phyloP scores from a whole-genome alignment of 2,113 vertebrate species.

The Mionectes macconnelli region DNA sequence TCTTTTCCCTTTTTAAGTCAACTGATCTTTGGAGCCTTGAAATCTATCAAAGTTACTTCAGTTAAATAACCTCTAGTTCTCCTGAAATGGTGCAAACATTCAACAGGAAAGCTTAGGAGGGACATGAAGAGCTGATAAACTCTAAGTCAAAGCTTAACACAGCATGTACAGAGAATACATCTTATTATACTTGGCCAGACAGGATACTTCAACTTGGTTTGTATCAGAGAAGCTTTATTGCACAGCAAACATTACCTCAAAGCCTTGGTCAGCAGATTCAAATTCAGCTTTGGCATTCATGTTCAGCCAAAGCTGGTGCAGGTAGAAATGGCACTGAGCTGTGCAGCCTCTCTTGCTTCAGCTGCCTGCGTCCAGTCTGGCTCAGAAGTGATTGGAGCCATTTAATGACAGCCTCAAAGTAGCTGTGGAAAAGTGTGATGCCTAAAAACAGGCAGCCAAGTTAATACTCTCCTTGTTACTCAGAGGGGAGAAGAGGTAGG shows the following conservation, averaged over 20 bases:
- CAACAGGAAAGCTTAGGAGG: background rate
- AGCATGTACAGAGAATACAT: background rate
- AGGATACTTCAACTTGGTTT: background rate
- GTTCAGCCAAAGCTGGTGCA: background rate
- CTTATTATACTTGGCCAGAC: background rate
- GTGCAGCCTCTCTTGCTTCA: background rate
- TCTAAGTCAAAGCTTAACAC: background rate
- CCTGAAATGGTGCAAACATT: background rate
- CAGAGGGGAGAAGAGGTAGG: background rate
- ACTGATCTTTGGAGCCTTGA: background rate
- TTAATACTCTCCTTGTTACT: background rate
- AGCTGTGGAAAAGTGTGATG: background rate
- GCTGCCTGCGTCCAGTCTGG: background rate
- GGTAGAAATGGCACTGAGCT: background rate
- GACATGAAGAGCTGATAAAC: background rate
- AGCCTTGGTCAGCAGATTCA: background rate
- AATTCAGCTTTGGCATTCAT: background rate
- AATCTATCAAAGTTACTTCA: background rate
- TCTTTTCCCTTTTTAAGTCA: conserved; percentile 1
- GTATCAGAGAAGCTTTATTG: background rate
- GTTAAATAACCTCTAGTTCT: conserved; percentile 5
- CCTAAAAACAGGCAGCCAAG: background rate
- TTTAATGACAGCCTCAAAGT: background rate
- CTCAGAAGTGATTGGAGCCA: background rate
- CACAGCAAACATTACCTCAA: background rate